Evolutionary conservation across 1,140 invertebrate species (phyloP), one percentile per base, ranked within the genome.

Genomic region (Hestina assimilis): DNA sequence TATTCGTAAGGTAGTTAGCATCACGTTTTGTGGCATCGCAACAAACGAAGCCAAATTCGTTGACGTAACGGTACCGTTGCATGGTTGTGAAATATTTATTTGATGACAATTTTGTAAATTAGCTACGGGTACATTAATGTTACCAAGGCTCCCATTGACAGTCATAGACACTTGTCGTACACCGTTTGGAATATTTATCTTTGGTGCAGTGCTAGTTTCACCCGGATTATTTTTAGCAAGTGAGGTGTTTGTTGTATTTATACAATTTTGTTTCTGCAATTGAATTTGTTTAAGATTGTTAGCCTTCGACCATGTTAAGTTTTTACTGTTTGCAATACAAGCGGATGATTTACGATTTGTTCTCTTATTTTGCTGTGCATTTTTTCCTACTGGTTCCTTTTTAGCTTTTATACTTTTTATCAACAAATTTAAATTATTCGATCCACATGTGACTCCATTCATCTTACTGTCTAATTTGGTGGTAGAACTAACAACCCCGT

Each of bases 1-100:
- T 79, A 91, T 85, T 64, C 89, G 82, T 66, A 90, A 76, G 0
- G 89, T 81, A 20, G 89, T 88, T 4, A 90, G 72, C 79, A 90
- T 89, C 5, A 91, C 84, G 54, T 89, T 87, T 63, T 82, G 88
- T 40, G 86, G 80, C 40, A 89, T 73, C 6, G 85, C 76, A 35
- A 87, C 73, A 61, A 85, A 88, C 20, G 83, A 80, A 35, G 74
- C 64, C 53, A 88, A 63, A 64, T 84, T 86, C 48, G 74, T 81
- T n/a, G 75, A 66, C 11, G 75, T 72, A 9, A 82, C 79, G 3
- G 78, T 69, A 15, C 82, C 82, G 55, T 80, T 86, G 41, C 81
- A 80, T 1, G 66, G 72, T 46, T 81, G 84, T 20, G 75, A 70
- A 26, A 85, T 71, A 65, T 86, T 88, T 23, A 88, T 68, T 58